Evolutionary conservation across 2,797 vertebrate species (phyloP), one percentile per base, ranked within the genome.

Genomic region (Rhodeus uyekii): DNA sequence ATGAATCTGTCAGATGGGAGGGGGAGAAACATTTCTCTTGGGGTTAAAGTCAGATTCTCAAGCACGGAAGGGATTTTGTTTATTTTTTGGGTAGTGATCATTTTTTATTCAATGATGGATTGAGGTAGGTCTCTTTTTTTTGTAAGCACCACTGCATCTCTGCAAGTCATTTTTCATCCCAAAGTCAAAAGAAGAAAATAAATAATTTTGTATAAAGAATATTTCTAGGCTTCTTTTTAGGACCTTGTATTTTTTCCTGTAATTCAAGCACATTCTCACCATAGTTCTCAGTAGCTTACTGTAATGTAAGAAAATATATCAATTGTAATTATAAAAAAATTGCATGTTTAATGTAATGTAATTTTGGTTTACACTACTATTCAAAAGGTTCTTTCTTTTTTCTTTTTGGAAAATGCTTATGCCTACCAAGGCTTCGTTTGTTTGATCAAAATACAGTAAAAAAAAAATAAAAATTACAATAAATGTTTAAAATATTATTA

Each of bases 1-100:
- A 97, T 95, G 95, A 95, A 93, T 95, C 94, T 90, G 96, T 96
- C 96, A 96, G 98, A 36, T 79, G 76, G 14, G 46, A 84, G 63
- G 48, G 76, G 65, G 44, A 69, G 72, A 12, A 48, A 78, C 73
- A 18, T 44, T 65, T 81, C 63, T 77, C 55, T 71, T 22, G 73
- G 61, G 64, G 63, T 74, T 65, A 14, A 58, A 79, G 80, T 73
- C 73, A 78, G 44, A 72, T 42, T 32, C 24, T 44, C 65, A 34
- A 81, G 27, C 53, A 44, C 22, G 36, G 61, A 29, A 55, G 36
- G 64, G 46, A 60, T 82, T 79, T 76, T 76, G 76, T 36, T 58
- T 55, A 38, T 72, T 74, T n/a, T 81, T 50, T 46, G 44, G 46
- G 19, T 64, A 24, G 27, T 73, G 38, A 32, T 77, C 58, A 27